Evolutionary conservation across 2,113 vertebrate genomes (phyloP), one percentile per base, ranked within the genome.

Genomic region (Peromyscus leucopus): DNA sequence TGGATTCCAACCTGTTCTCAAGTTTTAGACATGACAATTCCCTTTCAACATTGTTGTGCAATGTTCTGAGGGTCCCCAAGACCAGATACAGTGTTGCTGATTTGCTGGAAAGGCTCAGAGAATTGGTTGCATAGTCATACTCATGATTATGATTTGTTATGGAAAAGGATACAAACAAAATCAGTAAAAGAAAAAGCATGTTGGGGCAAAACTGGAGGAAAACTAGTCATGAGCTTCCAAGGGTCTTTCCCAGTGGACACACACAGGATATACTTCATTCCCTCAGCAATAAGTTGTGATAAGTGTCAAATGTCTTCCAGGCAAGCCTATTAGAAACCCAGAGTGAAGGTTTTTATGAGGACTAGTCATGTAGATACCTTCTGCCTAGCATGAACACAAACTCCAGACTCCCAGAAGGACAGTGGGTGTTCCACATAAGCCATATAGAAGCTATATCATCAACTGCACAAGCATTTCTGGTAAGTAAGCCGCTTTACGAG

Each of bases 91-190:
- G n/a, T 28, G 39, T 11, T 82, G 51, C 11, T 71, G 36, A 91
- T 71, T 95, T 84, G 48, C 57, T 80, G 24, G 31, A 93, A 51
- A 1, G 17, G 1, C 17, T 89, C 67, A 69, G 24, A 79, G 57
- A 83, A 90, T 87, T 17, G 39, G 2, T 67, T n/a, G 63, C 46
- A 28, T 15, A 86, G 26, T 74, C 39, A 76, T 46, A 26, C 16
- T 57, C 39, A 72, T 69, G 42, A 63, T n/a, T 65, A 39, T 59
- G n/a, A 84, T 74, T 82, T 91, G 90, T 61, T 65, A 71, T 1
- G 26, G 31, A 26, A 74, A 92, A 92, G 79, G 7, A 74, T 16
- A 76, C 51, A 90, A 84, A 88, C 55, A 86, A 63, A 96, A 57
- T 69, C 71, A 91, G 46, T n/a, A 55, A 85, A 94, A 42, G 4